phyloP scores from a whole-genome alignment of 2,888 invertebrate genomes.

The Schizotus pectinicornis region DNA sequence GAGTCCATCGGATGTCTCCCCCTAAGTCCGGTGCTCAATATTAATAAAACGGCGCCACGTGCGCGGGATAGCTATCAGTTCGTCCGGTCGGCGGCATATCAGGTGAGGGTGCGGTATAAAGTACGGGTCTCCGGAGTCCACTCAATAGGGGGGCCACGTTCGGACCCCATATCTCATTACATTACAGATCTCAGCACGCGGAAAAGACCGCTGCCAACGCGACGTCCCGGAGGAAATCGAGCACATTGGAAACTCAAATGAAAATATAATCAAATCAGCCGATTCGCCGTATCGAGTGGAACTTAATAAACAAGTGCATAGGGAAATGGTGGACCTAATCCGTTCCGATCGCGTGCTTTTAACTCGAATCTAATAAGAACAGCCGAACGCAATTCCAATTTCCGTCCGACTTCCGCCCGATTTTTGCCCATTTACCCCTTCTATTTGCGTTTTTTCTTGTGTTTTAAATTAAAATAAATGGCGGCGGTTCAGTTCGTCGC shows the following conservation, averaged over 20 bases:
- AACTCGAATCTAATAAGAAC: too few species aligned
- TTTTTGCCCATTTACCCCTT: background rate
- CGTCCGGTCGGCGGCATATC: conserved; percentile 17
- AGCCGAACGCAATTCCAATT: too few species aligned
- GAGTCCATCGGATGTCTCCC: conserved; percentile 17
- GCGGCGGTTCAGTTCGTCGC: conserved; percentile 8
- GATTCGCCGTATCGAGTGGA: conserved; percentile 48
- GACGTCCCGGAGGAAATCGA: conserved; percentile 50
- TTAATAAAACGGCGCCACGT: conserved; percentile 24
- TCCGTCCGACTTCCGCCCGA: background rate
- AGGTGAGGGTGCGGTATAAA: conserved; percentile 32
- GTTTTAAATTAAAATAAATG: conserved; percentile 20
- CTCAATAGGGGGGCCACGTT: conserved; percentile 38
- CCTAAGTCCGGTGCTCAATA: conserved; percentile 19
- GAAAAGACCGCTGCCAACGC: conserved; percentile 37
- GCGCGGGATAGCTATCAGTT: conserved; percentile 22
- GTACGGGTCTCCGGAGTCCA: conserved; percentile 37
- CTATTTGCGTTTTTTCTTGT: conserved; percentile 1
- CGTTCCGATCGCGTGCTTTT: conserved; percentile 4
- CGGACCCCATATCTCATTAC: conserved; percentile 42
- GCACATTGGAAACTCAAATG: conserved; percentile 48
- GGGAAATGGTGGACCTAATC: conserved; percentile 14
- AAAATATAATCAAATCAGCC: conserved; percentile 53
- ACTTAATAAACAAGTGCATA: conserved; percentile 43
- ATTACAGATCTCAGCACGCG: conserved; percentile 40